Base-by-base conservation (phyloP, 2,797 vertebrate genomes). In the Falco cherrug region DNA sequence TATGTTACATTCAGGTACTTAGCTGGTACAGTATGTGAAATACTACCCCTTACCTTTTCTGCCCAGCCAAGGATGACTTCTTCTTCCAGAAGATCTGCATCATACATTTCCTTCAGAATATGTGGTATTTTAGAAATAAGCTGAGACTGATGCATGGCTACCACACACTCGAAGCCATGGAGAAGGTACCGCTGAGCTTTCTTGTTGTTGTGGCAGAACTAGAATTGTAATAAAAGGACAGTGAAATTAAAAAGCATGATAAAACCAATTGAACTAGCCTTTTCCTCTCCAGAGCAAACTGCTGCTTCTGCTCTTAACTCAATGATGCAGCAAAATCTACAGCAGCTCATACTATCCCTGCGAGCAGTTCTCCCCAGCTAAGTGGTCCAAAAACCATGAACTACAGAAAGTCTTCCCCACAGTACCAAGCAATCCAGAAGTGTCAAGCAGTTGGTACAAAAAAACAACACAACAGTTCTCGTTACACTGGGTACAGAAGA, bases 181-280 rank as follows among this genome's bases (percentile, higher is more conserved):
- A 99, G 95, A 86, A 99, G 98, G 94, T 99, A 99, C 96, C 99
- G 98, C 96, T 99, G 99, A 93, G 99, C 99, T 90, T 99, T 99
- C 97, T 99, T 99, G 97, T 99, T 99, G 97, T 99, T 99, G 98
- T 99, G 99, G 97, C 99, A 99, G 97, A 99, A 99, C 99, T 99
- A 99, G 81, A 99, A 99, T 98, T 98, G 54, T 9, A 73, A 51
- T 33, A 28, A 84, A 91, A 75, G 2, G 6, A 18, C 43, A 45
- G 4, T 19, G 18, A 45, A 45, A 45, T 45, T 18, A 45, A 45
- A 43, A 45, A 45, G 43, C 43, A 45, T 45, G 18, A 45, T 18
- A 18, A 11, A 45, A 71, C 6, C 7, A 6, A 41, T 1, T n/a
- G 2, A 25, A 9, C 90, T 53, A 94, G 6, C 4, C 51, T 76